phyloP scores from a whole-genome alignment of 2,888 invertebrate species.

The Rutpela maculata region DNA sequence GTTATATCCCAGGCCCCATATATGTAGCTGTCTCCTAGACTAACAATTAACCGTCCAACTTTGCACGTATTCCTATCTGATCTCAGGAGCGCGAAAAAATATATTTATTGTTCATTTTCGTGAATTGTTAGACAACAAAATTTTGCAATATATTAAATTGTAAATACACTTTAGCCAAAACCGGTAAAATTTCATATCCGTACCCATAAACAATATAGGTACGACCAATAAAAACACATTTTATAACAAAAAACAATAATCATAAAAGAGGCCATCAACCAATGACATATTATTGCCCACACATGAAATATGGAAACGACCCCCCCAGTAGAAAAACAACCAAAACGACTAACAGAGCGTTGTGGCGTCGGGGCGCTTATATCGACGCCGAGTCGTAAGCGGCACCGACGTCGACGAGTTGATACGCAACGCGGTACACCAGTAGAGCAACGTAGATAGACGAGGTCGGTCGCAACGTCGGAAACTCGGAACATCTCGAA shows the following conservation, averaged over 20 bases:
- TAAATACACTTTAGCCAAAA: too few species aligned
- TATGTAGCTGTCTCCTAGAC: too few species aligned
- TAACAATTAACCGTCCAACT: too few species aligned
- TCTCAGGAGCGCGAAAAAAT: too few species aligned
- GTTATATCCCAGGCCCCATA: too few species aligned
- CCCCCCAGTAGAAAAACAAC: background rate
- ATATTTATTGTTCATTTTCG: too few species aligned
- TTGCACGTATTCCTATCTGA: too few species aligned
- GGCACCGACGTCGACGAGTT: conserved; percentile 19
- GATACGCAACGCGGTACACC: conserved; percentile 42
- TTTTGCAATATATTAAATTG: too few species aligned
- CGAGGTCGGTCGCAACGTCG: conserved; percentile 17
- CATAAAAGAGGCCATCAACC: background rate
- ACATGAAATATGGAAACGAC: background rate
- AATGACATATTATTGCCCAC: background rate
- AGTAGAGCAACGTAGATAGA: conserved; percentile 42
- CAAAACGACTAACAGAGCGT: background rate
- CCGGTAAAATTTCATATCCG: too few species aligned
- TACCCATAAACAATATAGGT: too few species aligned
- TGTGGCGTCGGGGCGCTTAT: conserved; percentile 50
- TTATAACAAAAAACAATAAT: background rate
- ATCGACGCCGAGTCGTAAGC: conserved; percentile 54
- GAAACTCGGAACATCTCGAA: conserved; percentile 17
- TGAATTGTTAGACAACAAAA: too few species aligned
- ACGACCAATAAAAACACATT: too few species aligned